Base-by-base conservation (phyloP, 1,140 invertebrate genomes). In the Euwallacea fornicatus region DNA sequence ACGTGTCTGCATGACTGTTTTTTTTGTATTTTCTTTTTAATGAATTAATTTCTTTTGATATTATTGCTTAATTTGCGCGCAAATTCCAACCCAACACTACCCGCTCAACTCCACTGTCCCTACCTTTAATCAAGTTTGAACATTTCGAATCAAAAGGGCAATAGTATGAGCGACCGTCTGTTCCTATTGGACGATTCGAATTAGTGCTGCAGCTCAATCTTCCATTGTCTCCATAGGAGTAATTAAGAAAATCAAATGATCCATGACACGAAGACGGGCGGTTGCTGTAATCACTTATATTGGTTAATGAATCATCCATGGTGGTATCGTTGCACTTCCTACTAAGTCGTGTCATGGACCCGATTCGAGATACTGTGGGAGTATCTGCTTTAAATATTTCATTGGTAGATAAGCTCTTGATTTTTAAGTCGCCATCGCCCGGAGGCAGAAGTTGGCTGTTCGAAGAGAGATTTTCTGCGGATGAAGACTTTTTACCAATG, bases 381-480 rank as follows among this genome's bases (percentile, higher is more conserved):
- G 68, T 75, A 43, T 60, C 71, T 7, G 74, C 43, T 13, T 75
- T 54, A 70, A 78, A 81, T 69, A 81, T 80, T 73, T 81, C 80
- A 59, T 77, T 77, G 1, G 78, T 76, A 6, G 79, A 81, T 43
- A 81, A 68, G 33, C 78, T 80, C 71, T 81, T 81, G 2, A 74
- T 69, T 75, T 78, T 80, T 42, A 79, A 73, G 56, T 76, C 72
- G 43, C 69, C 50, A 62, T 71, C 58, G 16, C 60, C 74, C 8
- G 69, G 56, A 10, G 56, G 60, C 11, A 61, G 65, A 10, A 43
- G 42, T n/a, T 69, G 71, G 44, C 33, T 50, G 15, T 69, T 74
- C 16, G 73, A 73, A 8, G 72, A 67, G 67, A 84, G 74, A 74
- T 83, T 83, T 43, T 84, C 82, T 59, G 79, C 79, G 7, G 82